These are phyloP conservation scores for Microplitis mediator DNA, from an alignment of 1,140 invertebrate species.

Conservation along the genomic window DNA sequence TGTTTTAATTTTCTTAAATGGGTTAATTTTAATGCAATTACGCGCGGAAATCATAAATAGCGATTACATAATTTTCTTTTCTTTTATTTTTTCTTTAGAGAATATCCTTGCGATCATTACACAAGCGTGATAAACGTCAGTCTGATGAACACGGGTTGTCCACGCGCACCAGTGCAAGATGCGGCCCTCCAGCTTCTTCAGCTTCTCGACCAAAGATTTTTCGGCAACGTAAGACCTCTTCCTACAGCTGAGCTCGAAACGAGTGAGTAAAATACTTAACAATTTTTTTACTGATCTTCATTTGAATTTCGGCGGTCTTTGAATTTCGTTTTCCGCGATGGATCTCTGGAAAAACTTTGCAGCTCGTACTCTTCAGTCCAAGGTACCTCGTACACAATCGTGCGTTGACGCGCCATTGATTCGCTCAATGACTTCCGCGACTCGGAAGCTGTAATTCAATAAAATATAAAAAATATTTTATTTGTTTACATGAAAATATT, in stretches of 20 bases:
- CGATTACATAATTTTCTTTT: not conserved
- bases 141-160: slow-evolving; percentile 93
- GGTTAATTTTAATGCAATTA: no score
- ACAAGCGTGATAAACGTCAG: slow-evolving; percentile 97
- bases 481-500: not conserved
- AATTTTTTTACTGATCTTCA: not conserved
- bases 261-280: slow-evolving; percentile 59
- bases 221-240: slow-evolving; percentile 78
- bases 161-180: slow-evolving; percentile 87
- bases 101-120: slow-evolving; percentile 98
- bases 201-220: slow-evolving; percentile 92
- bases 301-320: slow-evolving; percentile 2
- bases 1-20: no score
- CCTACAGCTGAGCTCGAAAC: slow-evolving; percentile 71
- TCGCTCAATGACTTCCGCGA: slow-evolving; percentile 50
- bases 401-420: slow-evolving; percentile 50
- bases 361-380: slow-evolving; percentile 62
- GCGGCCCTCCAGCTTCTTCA: slow-evolving; percentile 93
- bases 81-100: slow-evolving; percentile 66
- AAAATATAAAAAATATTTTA: not conserved
- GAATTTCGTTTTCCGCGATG: not conserved
- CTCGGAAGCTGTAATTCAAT: slow-evolving; percentile 55
- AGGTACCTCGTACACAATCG: slow-evolving; percentile 55
- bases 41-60: not conserved
- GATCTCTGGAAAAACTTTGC: slow-evolving; percentile 45